phyloP scores from a whole-genome alignment of 2,888 invertebrate genomes.

The Diaperis boleti region DNA sequence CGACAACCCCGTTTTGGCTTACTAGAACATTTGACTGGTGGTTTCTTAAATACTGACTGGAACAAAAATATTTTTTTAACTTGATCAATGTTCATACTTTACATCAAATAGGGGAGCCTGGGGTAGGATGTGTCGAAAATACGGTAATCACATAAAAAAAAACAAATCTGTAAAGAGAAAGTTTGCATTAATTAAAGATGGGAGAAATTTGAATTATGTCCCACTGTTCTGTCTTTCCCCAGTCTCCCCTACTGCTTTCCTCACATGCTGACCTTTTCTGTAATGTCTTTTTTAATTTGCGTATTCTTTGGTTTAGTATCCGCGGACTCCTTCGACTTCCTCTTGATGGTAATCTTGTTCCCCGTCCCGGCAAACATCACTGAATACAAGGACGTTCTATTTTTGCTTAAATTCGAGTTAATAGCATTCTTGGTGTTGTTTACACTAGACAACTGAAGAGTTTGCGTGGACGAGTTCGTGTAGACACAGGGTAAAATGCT shows the following conservation, averaged over 20 bases:
- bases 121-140: too few relatives aligned
- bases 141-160: too few relatives aligned
- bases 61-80: constrained; percentile 49
- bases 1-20: constrained; percentile 82
- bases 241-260: too few relatives aligned
- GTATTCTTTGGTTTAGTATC: constrained; percentile 66
- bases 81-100: too few relatives aligned
- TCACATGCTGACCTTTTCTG: too few relatives aligned
- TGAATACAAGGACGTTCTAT: constrained; percentile 77
- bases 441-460: constrained; percentile 55
- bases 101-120: too few relatives aligned
- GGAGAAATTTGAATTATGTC: too few relatives aligned
- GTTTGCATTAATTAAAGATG: too few relatives aligned
- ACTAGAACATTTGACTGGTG: constrained; percentile 62
- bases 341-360: constrained; percentile 86
- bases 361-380: constrained; percentile 85
- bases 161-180: too few relatives aligned
- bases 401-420: constrained; percentile 56
- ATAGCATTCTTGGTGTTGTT: constrained; percentile 49
- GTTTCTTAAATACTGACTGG: constrained; percentile 68
- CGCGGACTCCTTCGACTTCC: constrained; percentile 72
- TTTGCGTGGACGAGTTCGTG: constrained; percentile 73
- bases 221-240: too few relatives aligned
- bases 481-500: constrained; percentile 81
- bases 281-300: constrained; percentile 45